Percentiles rank a stretch among this genome's conserved stretches.
Conservation (phyloP, 2,113 vertebrate species). For the Cyprinus carpio region DNA sequence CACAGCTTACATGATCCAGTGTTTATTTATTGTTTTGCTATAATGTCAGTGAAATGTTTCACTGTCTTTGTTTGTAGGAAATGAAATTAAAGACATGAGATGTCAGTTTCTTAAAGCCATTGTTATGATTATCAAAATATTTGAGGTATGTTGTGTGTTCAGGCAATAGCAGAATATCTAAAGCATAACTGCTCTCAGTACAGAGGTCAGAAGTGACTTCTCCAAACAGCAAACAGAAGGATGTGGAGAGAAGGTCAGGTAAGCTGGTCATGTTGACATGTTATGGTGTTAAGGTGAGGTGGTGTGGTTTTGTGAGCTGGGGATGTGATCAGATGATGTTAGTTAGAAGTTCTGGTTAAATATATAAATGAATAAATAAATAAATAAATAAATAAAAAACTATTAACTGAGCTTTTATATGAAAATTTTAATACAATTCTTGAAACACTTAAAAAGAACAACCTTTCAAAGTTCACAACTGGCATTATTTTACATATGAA, state of each 20-base stretch:
- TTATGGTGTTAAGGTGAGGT: background rate
- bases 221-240: background rate
- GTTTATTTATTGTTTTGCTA: too few relatives aligned
- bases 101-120: background rate
- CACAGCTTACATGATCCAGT: too few relatives aligned
- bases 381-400: too few relatives aligned
- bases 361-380: too few relatives aligned
- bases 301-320: background rate
- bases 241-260: conserved; percentile 24
- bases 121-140: background rate
- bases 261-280: background rate
- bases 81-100: background rate
- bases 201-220: background rate
- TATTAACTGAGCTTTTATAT: too few relatives aligned
- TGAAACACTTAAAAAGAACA: background rate
- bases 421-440: background rate
- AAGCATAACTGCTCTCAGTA: background rate
- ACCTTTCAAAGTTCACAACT: too few relatives aligned
- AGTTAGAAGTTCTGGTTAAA: too few relatives aligned
- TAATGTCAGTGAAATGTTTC: too few relatives aligned
- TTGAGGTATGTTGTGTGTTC: background rate
- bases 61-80: too few relatives aligned
- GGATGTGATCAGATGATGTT: too few relatives aligned
- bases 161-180: background rate
- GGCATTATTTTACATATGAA: too few relatives aligned